Base-by-base conservation (phyloP, 2,888 invertebrate genomes). In the Tubulanus polymorphus region DNA sequence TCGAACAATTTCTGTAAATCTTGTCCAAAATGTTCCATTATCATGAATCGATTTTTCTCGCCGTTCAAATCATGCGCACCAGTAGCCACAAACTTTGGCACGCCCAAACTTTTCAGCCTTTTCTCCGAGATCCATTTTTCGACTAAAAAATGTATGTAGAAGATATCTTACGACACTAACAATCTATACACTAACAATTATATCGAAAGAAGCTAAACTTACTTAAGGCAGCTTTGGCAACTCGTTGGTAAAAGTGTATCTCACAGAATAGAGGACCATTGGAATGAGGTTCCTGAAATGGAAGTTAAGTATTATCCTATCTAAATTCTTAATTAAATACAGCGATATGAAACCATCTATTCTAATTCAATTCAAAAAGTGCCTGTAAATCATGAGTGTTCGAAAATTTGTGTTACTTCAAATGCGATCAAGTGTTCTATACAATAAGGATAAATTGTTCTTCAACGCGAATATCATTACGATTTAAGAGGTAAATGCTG, bases 191-290 rank as follows among this genome's bases (percentile, higher is more conserved):
- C 8, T 35, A 48, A 1, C 37, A 32, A 48, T 1, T 45, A 48
- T 23, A 37, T 23, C 27, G 20, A 30, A 49, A 20, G 5, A 32
- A 15, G 10, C n/a, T n/a, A 20, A 29, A 64, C 86, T 84, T 84
- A 93, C 93, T 87, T 83, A 86, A 86, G 46, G 87, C 83, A 62
- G 84, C 82, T 78, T 89, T 90, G 29, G 90, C 91, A 61, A 89
- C 89, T 72, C 93, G 85, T 57, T 93, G 86, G 69, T 96, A 91
- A 79, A 95, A 95, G 79, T 95, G 91, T 71, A 93, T 88, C 83
- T 99, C 99, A n/a, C 94, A 93, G 81, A 96, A 99, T 15, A 99
- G 82, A 0, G 97, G 97, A 0, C 99, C 99, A 81, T 93, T 99
- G 10, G 86, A 85, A 76, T 91, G 89, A 1, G 93, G 94, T 77